Evolutionary conservation across 2,113 vertebrate species (phyloP), one percentile per base, ranked within the genome.

Genomic region (Gobio gobio): DNA sequence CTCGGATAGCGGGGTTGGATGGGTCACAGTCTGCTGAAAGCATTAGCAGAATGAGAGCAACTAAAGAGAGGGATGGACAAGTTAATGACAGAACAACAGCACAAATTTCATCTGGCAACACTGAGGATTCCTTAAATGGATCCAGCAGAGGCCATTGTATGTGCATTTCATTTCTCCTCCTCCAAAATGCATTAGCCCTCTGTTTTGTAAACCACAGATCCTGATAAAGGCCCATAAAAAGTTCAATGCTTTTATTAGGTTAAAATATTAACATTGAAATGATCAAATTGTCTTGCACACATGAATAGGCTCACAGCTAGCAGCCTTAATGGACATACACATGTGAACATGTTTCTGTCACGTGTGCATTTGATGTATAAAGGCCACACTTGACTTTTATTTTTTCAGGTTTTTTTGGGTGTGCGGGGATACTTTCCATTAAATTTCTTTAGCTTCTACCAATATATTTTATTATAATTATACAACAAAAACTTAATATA

Each of bases 1-100:
- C 22, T 70, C 6, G 13, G 45, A 58, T 64, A 33, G 26, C 40
- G 3, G 84, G 70, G 78, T 82, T 40, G 72, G 70, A 61, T 33
- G 73, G 85, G 85, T 82, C 78, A 86, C 14, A 5, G 70, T 82
- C 78, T 83, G 79, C 76, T 83, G 73, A 72, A 85, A 87, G 85
- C 40, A 84, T 86, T 89, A 87, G 64, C 54, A 45, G 85, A 79
- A 87, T 74, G 78, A 83, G 76, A 84, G 75, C 84, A 86, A 77
- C 83, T 59, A 83, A 85, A 78, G 87, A 74, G 88, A 90, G 87
- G 90, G 86, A 18, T 87, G 87, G 77, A 86, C 81, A 90, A 89
- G 88, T 90, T 81, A 90, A 87, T 59, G 82, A 89, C 79, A 86
- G 88, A 90, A 93, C 90, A 86, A 90, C 79, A 68, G 40, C 51